A percentile compares a stretch with the other conserved stretches of the same genome.
These are phyloP conservation scores for Tricholaema leucomelas DNA, from an alignment of 2,113 vertebrate species.

Conservation along the genomic window DNA sequence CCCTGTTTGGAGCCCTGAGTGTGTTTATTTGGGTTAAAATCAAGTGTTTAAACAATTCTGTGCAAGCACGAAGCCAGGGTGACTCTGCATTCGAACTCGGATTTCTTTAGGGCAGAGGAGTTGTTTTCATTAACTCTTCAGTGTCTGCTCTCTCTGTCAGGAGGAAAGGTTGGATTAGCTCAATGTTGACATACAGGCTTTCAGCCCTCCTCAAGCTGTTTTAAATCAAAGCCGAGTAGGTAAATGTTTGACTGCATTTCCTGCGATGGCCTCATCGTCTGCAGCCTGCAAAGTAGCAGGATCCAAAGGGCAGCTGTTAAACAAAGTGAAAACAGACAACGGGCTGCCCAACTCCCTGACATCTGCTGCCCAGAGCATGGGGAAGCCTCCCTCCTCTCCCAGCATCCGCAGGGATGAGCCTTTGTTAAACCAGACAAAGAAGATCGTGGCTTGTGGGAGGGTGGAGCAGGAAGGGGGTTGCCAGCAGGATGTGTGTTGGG, in stretches of 20 bases:
- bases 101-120: conserved; percentile 24
- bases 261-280: background rate
- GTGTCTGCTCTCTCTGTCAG: background rate
- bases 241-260: conserved; percentile 18
- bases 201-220: conserved; percentile 11
- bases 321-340: conserved; percentile 63
- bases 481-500: background rate
- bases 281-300: conserved; percentile 1
- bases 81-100: background rate
- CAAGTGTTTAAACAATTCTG: conserved; percentile 41
- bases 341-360: background rate
- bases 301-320: conserved; percentile 62
- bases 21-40: conserved; percentile 15
- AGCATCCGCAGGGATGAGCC: background rate
- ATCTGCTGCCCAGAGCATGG: background rate
- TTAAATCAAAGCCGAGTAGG: conserved; percentile 39
- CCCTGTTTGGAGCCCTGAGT: background rate
- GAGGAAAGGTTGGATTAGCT: conserved; percentile 47
- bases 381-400: background rate
- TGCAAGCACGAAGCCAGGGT: background rate
- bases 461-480: rapidly evolving
- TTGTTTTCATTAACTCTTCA: conserved; percentile 41
- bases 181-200: background rate
- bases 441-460: background rate
- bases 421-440: background rate